Evolutionary conservation across 1,140 invertebrate species (phyloP), one percentile per base, ranked within the genome.

Genomic region (Cherax quadricarinatus): DNA sequence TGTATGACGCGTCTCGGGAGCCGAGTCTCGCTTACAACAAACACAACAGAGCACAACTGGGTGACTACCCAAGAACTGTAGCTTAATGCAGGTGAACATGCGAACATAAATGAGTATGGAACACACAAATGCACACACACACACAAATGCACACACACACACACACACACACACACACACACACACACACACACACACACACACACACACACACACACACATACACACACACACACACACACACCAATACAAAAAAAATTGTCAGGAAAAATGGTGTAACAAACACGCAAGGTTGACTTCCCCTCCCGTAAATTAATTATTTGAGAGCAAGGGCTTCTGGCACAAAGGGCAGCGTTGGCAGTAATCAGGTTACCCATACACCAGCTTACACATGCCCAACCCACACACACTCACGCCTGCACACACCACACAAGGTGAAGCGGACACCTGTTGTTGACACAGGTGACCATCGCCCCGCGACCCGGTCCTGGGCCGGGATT

Each of bases 261-360:
- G 62, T 5, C 21, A 66, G 62, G 14, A 66, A 66, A 66, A 66
- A 66, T 66, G 62, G 57, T 3, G 9, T 60, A 66, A 18, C 62
- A 66, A 66, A 66, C 62, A 66, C 62, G 62, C 62, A 66, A 66
- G 62, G 62, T 66, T 66, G 62, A 66, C 62, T 51, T 51, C 78
- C 78, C 78, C 30, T 80, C 78, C 78, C 10, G 12, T 80, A 80
- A 80, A 80, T 80, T 80, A 80, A 80, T 80, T 80, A 80, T 41
- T 80, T 48, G 78, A 80, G 49, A 51, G 78, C 78, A 80, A 80
- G 49, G 78, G 78, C 78, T 80, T 80, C 78, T 41, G 14, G 78
- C 49, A 80, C 78, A 80, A 80, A 80, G 78, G 78, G 3, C 41
- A 51, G 41, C 78, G 49, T 5, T 80, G 49, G 5, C 30, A 12